Percentiles rank a stretch among this genome's conserved stretches.
Conservation (phyloP, 2,113 vertebrate genomes). For the Charadrius vociferus region DNA sequence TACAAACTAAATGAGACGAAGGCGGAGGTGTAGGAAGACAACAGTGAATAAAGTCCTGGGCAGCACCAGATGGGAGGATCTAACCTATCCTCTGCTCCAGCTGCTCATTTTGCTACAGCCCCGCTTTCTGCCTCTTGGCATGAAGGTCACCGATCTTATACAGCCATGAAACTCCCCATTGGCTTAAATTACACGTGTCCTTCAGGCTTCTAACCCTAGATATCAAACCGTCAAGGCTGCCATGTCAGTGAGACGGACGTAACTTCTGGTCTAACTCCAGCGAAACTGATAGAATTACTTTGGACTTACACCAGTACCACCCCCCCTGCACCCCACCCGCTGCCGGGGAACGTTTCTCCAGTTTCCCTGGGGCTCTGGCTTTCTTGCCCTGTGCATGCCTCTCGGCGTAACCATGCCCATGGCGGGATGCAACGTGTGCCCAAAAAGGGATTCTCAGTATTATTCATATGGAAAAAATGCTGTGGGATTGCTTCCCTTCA, state of each 20-base stretch:
- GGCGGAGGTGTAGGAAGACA: not conserved
- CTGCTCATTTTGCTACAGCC: not conserved
- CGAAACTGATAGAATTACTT: not conserved
- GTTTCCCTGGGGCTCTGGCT: not conserved
- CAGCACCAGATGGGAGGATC: not conserved
- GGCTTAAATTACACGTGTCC: not conserved
- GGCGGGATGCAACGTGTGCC: not conserved
- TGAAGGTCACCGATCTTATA: not conserved
- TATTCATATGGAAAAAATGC: slow-evolving; percentile 30
- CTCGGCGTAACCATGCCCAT: not conserved
- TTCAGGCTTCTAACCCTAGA: not conserved
- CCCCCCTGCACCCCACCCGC: not conserved
- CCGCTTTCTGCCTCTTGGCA: not conserved
- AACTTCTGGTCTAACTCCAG: not conserved
- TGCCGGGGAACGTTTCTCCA: not conserved
- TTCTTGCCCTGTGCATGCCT: not conserved
- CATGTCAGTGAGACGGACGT: not conserved
- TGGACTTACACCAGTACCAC: not conserved
- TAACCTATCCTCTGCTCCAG: not conserved
- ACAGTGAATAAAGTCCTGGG: not conserved
- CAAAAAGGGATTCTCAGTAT: not conserved
- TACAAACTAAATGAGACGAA: not conserved
- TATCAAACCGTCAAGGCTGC: not conserved
- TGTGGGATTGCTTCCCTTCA: not conserved
- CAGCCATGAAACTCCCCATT: not conserved